These are phyloP conservation scores for Chinchilla lanigera DNA, from an alignment of 2,113 vertebrate genomes.

Conservation along the genomic window DNA sequence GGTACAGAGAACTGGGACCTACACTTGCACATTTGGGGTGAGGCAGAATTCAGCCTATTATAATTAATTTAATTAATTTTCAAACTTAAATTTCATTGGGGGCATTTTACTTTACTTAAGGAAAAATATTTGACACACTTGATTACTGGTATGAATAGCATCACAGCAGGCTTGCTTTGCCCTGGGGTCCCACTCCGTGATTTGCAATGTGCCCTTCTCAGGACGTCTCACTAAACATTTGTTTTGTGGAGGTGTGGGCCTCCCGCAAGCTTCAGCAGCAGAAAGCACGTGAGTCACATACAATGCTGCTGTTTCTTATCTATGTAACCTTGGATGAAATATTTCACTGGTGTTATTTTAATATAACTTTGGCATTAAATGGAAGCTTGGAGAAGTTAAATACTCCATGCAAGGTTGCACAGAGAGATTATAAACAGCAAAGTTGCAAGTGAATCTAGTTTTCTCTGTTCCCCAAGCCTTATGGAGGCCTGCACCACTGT, in stretches of 20 bases:
- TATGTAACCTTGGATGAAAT: not conserved
- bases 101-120: not conserved
- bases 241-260: fast-evolving
- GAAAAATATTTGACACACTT: not conserved
- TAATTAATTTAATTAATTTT: not conserved
- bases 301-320: not conserved
- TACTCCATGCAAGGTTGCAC: not conserved
- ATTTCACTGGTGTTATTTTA: not conserved
- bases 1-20: not conserved
- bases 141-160: not conserved
- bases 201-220: not conserved
- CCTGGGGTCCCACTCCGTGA: not conserved
- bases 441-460: not conserved
- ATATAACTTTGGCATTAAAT: not conserved
- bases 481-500: not conserved
- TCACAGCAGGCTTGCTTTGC: not conserved
- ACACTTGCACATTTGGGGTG: not conserved
- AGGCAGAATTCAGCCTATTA: not conserved
- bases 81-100: not conserved
- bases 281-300: not conserved
- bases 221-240: not conserved
- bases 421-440: not conserved
- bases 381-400: not conserved
- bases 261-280: not conserved
- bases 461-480: too few relatives aligned